phyloP scores from a whole-genome alignment of 2,113 vertebrate species.

The Rhinogobius similis region DNA sequence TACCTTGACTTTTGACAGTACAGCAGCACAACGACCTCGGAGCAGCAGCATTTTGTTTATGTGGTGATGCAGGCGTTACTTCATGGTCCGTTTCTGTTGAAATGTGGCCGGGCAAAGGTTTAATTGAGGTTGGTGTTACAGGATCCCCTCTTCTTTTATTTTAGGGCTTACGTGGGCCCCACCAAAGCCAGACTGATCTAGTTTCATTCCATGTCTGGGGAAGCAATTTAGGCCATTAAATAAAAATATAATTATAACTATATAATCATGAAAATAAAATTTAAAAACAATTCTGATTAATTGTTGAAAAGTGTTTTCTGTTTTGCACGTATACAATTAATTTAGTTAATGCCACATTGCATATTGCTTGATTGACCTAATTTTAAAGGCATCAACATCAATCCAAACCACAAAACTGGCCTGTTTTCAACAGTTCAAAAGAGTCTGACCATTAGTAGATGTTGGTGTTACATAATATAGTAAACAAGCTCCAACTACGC shows the following conservation, averaged over 20 bases:
- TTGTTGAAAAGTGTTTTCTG: no score
- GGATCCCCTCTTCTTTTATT: slow-evolving; percentile 23
- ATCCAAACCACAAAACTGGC: no score
- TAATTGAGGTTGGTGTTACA: slow-evolving; percentile 32
- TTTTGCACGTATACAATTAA: no score
- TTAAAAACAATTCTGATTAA: not conserved
- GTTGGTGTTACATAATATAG: not conserved
- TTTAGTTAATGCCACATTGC: no score
- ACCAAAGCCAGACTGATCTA: slow-evolving; percentile 49
- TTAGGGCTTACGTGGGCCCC: not conserved
- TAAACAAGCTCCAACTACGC: not conserved
- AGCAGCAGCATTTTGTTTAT: not conserved
- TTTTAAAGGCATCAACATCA: no score
- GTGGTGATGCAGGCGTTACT: slow-evolving; percentile 8
- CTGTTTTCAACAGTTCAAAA: not conserved
- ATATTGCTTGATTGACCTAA: no score
- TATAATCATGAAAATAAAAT: no score
- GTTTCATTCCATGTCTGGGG: slow-evolving; percentile 51
- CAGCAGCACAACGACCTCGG: slow-evolving; percentile 20
- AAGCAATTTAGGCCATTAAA: slow-evolving; percentile 42
- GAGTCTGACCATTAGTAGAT: slow-evolving; percentile 34
- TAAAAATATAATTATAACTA: slow-evolving; percentile 13
- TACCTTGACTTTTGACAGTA: slow-evolving; percentile 11
- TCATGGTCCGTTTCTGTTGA: not conserved
- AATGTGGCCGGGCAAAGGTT: slow-evolving; percentile 10